Evolutionary conservation across 2,797 vertebrate genomes (phyloP), one percentile per base, ranked within the genome.

Genomic region (Helicolenus hilgendorfi): DNA sequence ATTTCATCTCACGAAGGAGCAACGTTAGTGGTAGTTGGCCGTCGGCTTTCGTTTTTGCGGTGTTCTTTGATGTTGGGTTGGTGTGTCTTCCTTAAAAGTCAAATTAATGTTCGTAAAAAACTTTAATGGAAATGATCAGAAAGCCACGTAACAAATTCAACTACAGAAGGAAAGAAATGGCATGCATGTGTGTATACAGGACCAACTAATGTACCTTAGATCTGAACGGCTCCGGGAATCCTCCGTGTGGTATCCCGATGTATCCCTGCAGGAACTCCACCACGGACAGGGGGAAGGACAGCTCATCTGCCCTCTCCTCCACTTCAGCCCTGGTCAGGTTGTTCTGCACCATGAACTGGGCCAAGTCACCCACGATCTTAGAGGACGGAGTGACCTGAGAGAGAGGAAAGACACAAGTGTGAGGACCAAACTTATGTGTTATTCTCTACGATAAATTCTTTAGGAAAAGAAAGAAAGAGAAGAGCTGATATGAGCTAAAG

Each of bases 341-440:
- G 79, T 99, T 99, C 96, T 99, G 99, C 75, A 99, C 99, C 99
- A 99, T 98, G 95, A 99, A 99, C 97, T 99, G 99, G 0, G 98
- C 98, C 96, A 99, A 94, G 94, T 99, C 99, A 0, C 98, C 99
- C 71, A 99, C 98, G 1, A 99, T 99, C 97, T 99, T 99, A 0
- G 99, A 99, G 11, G 98, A 98, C 0, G 99, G 98, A 0, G 98
- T 99, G 94, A 99, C 98, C 98, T 99, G 89, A 72, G 35, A 60
- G 22, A 20, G 68, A 45, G 45, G 45, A 53, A n/a, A 67, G n/a
- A 72, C 38, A 26, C 11, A 71, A 35, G 8, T 2, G 26, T 84
- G 31, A 92, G 80, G 1, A 8, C 10, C 5, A 22, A n/a, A 27
- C 3, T 1, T 2, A 26, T 22, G 24, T 22, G 1, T 24, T 62